phyloP scores from a whole-genome alignment of 2,113 vertebrate species.

The Salvelinus namaycush region DNA sequence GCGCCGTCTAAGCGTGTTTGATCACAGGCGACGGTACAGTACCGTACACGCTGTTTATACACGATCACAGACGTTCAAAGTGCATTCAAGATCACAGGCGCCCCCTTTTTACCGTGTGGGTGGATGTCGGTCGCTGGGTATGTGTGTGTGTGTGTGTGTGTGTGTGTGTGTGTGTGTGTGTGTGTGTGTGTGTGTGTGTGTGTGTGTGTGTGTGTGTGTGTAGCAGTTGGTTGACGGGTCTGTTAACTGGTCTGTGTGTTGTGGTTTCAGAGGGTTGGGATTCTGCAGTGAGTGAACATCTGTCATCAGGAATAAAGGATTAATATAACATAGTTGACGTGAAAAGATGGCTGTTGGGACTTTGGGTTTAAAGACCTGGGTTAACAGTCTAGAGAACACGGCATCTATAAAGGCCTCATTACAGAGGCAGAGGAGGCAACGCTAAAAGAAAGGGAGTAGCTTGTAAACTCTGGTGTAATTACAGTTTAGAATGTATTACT shows the following conservation, averaged over 20 bases:
- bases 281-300: conserved; percentile 15
- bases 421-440: no score
- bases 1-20: conserved; percentile 24
- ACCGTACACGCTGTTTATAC: background rate
- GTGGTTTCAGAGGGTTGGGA: background rate
- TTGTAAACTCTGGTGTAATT: no score
- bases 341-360: conserved; percentile 31
- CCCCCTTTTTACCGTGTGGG: no score
- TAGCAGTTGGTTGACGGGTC: background rate
- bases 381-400: conserved; percentile 47
- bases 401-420: conserved; percentile 10
- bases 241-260: background rate
- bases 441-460: no score
- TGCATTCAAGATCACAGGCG: no score
- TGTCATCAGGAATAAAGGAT: conserved; percentile 5
- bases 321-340: conserved; percentile 45
- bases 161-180: background rate
- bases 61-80: conserved; percentile 8
- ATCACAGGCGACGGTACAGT: background rate
- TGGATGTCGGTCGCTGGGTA: background rate
- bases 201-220: background rate
- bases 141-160: background rate
- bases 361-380: conserved; percentile 46
- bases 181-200: background rate
- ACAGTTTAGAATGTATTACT: no score